These are phyloP conservation scores for Borostomias antarcticus DNA, from an alignment of 2,797 vertebrate genomes.

Conservation along the genomic window DNA sequence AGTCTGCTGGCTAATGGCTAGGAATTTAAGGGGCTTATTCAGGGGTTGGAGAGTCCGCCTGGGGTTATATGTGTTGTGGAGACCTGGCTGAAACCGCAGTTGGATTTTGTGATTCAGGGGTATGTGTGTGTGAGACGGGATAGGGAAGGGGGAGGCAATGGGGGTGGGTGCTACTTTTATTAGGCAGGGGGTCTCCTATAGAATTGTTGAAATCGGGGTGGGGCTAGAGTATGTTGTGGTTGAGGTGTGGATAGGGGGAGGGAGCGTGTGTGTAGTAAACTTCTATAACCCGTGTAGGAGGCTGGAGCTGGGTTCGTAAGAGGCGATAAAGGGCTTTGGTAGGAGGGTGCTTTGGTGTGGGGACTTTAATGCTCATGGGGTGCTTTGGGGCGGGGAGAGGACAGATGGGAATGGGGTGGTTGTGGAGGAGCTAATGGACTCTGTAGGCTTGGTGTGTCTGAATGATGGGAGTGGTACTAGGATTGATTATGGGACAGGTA, in stretches of 20 bases:
- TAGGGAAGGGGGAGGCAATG: too few species aligned
- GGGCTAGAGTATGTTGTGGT: too few species aligned
- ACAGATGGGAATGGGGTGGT: background rate
- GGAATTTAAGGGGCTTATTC: slow-evolving; percentile 18
- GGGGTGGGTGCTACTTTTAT: too few species aligned
- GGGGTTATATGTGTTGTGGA: slow-evolving; percentile 1
- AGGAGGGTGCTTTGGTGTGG: slow-evolving; percentile 2
- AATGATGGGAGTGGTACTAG: background rate
- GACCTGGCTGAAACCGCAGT: slow-evolving; percentile 20
- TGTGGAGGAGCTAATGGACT: background rate
- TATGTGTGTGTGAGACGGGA: too few species aligned
- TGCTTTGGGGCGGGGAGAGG: background rate
- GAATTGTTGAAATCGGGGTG: background rate
- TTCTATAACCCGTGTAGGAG: slow-evolving; percentile 8
- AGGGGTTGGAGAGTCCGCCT: background rate
- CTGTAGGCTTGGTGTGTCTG: background rate
- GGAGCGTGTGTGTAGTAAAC: too few species aligned
- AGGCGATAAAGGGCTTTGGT: too few species aligned
- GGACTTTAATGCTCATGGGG: background rate
- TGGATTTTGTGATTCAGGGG: too few species aligned
- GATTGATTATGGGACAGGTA: too few species aligned
- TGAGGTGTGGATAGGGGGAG: too few species aligned
- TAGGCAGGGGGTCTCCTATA: too few species aligned
- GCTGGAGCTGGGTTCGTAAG: too few species aligned
- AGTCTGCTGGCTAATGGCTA: slow-evolving; percentile 25